phyloP scores from a whole-genome alignment of 2,113 vertebrate species.

The Pterocles orientalis region DNA sequence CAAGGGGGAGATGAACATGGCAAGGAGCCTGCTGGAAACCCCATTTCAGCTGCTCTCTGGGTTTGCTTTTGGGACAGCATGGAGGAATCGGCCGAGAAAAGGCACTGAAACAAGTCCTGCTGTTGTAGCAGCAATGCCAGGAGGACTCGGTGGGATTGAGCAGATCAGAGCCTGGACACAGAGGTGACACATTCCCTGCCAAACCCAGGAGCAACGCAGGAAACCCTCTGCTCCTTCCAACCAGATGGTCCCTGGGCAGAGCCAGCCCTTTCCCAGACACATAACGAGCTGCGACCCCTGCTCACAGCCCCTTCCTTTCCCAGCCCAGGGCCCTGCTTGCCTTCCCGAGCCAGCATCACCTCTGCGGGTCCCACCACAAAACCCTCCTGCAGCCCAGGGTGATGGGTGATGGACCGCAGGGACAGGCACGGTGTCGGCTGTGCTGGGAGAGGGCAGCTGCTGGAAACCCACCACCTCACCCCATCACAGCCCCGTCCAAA shows the following conservation, averaged over 20 bases:
- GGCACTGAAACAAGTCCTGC: background rate
- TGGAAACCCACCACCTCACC: fast-evolving
- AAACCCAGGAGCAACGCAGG: background rate
- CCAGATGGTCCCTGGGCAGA: background rate
- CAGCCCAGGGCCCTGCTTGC: background rate
- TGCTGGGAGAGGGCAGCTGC: background rate
- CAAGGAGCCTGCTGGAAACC: background rate
- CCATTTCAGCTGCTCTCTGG: background rate
- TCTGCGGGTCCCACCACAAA: background rate
- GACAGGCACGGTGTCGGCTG: background rate
- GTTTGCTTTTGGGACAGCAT: background rate
- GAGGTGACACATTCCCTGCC: background rate
- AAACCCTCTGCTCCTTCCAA: background rate
- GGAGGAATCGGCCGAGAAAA: background rate
- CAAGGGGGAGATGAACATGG: background rate
- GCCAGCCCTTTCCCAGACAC: background rate
- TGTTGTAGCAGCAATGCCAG: background rate
- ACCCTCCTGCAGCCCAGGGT: background rate
- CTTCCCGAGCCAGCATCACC: background rate
- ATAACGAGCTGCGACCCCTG: background rate
- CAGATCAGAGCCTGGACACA: background rate
- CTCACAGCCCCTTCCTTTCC: background rate
- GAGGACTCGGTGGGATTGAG: background rate
- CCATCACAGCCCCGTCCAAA: fast-evolving
- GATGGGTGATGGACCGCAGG: fast-evolving